Conservation (phyloP, 2,888 invertebrate genomes). For the Odontocerum albicorne region DNA sequence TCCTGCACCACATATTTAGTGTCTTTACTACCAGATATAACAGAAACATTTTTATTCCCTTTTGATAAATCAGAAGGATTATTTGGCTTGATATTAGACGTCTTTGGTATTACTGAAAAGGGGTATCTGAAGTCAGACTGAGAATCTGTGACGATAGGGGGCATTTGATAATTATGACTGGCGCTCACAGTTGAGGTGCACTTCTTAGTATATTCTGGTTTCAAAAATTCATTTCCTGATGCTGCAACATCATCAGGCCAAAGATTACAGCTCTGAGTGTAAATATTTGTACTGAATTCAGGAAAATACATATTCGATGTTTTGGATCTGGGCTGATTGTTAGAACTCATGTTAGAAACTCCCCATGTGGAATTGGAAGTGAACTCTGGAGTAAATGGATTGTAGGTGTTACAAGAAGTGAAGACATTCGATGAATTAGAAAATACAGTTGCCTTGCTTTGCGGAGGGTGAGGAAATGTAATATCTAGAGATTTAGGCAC, state of each 20-base stretch:
- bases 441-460: slow-evolving; percentile 20
- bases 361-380: slow-evolving; percentile 20
- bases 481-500: slow-evolving; percentile 25
- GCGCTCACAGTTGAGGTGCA: slow-evolving; percentile 3
- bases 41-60: slow-evolving; percentile 1
- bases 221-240: slow-evolving; percentile 7
- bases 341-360: slow-evolving; percentile 14
- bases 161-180: slow-evolving; percentile 14
- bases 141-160: slow-evolving; percentile 8
- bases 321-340: slow-evolving; percentile 21
- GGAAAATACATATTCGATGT: slow-evolving; percentile 24
- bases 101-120: slow-evolving; percentile 18
- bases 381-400: slow-evolving; percentile 39
- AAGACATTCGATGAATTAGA: slow-evolving; percentile 28
- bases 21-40: slow-evolving; percentile 9
- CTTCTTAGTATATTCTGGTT: slow-evolving; percentile 27
- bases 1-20: slow-evolving; percentile 18
- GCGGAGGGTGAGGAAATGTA: slow-evolving; percentile 20
- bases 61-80: slow-evolving; percentile 4
- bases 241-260: slow-evolving; percentile 29
- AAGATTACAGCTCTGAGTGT: slow-evolving; percentile 29
- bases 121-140: slow-evolving; percentile 31
- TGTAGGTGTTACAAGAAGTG: slow-evolving; percentile 40
- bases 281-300: slow-evolving; percentile 30
- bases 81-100: slow-evolving; percentile 4